Base-by-base conservation (phyloP, 2,888 invertebrate species). In the Lordiphosa fenestrarum region DNA sequence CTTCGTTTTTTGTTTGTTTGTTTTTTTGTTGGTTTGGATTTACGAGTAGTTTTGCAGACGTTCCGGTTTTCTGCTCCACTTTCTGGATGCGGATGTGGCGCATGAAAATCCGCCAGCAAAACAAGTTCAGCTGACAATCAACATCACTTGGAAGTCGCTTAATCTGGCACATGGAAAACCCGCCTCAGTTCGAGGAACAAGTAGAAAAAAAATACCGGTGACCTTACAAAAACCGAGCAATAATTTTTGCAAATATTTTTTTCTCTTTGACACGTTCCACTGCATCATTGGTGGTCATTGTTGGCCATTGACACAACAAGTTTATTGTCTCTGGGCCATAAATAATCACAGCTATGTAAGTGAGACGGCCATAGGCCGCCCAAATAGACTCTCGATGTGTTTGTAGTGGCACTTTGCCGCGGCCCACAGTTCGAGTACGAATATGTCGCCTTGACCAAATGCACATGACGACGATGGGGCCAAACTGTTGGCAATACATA, bases 81-180 rank as follows among this genome's bases (percentile, higher is more conserved):
- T 76, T 83, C 76, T 56, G 68, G 61, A 76, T 75, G 59, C 73
- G 81, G 69, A 83, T 69, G 71, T 53, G 75, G 53, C 55, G 50
- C 65, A 66, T 65, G 57, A 73, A 78, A 71, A 42, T 78, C 64
- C 76, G 69, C 66, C 49, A 63, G 40, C 48, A 51, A 66, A 77
- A 83, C 84, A 76, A 76, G 84, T 83, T 80, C 69, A 75, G 50
- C 81, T 75, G 84, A 80, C 76, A 83, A 75, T 76, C 84, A 75
- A 59, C 75, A 52, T 76, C 80, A 83, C 63, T 61, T 52, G 57
- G 72, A 54, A 13, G 65, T 65, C 60, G 62, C 38, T 60, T 35
- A 62, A 75, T 44, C 37, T 64, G 66, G 59, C 65, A 48, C 65
- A 61, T 52, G 53, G 50, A 73, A 73, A 71, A 57, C 15, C 70